These are phyloP conservation scores for Eristalinus sepulchralis DNA, from an alignment of 2,888 invertebrate genomes.

Conservation along the genomic window DNA sequence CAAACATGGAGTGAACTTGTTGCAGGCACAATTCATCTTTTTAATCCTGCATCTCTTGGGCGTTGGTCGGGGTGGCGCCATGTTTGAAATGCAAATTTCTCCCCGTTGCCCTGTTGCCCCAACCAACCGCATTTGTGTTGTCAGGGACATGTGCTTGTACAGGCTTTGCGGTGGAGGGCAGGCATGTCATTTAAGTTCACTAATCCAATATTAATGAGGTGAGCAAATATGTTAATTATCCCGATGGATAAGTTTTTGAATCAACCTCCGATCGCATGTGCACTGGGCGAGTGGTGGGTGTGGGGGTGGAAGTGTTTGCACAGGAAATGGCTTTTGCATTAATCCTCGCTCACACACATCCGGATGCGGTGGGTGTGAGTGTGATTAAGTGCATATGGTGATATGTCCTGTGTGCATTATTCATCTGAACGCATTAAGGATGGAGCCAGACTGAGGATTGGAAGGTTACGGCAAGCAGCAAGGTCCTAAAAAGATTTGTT, in stretches of 20 bases:
- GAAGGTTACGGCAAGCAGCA: too few relatives aligned
- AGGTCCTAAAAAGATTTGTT: too few relatives aligned
- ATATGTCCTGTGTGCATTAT: background rate
- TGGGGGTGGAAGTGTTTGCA: background rate
- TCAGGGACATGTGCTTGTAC: too few relatives aligned
- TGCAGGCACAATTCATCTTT: background rate
- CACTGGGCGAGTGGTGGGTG: background rate
- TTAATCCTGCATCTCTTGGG: too few relatives aligned
- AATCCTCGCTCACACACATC: background rate
- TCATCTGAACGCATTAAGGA: background rate
- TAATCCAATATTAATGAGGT: slow-evolving; percentile 59
- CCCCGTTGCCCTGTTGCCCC: background rate
- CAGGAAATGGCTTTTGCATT: background rate
- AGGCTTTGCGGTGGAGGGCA: background rate
- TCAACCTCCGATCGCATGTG: background rate
- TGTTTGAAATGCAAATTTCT: background rate
- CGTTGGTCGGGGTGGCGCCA: background rate
- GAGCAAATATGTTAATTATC: slow-evolving; percentile 45
- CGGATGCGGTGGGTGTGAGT: background rate
- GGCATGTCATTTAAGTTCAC: slow-evolving; percentile 38
- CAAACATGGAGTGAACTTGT: background rate
- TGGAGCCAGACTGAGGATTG: too few relatives aligned
- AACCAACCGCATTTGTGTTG: background rate
- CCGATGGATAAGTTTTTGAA: slow-evolving; percentile 4
- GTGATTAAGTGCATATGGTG: background rate